Percentiles rank a stretch among this genome's conserved stretches.
Conservation (phyloP, 2,113 vertebrate genomes). For the Lepisosteus osseus region DNA sequence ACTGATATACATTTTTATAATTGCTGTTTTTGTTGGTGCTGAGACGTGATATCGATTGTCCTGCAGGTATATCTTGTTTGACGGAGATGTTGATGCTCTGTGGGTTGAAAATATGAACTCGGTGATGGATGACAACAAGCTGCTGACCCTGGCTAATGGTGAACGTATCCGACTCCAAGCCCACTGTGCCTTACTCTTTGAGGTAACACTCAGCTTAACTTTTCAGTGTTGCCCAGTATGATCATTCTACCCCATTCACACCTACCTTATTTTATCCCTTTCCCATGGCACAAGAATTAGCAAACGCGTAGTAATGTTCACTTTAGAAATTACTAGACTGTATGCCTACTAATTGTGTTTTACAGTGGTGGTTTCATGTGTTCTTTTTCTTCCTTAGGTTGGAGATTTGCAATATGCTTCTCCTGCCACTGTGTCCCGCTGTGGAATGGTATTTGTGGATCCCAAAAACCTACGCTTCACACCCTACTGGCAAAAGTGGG, state of each 20-base stretch:
- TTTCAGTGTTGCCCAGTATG: too few relatives aligned
- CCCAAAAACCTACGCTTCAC: slow-evolving; percentile 87
- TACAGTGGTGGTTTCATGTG: not conserved
- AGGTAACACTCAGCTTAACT: slow-evolving; percentile 52
- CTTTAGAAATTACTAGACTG: too few relatives aligned
- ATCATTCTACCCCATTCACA: too few relatives aligned
- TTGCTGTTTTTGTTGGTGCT: not conserved
- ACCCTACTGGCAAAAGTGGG: slow-evolving; percentile 91
- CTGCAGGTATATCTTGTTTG: slow-evolving; percentile 90
- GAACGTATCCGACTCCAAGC: slow-evolving; percentile 88
- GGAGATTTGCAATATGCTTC: slow-evolving; percentile 95
- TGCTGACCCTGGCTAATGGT: slow-evolving; percentile 91
- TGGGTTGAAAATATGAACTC: slow-evolving; percentile 99
- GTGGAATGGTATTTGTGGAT: slow-evolving; percentile 96
- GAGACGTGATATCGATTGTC: not conserved
- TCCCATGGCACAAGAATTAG: too few relatives aligned
- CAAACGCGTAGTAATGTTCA: too few relatives aligned
- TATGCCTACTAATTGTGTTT: not conserved
- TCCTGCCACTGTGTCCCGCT: slow-evolving; percentile 91
- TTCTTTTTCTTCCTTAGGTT: slow-evolving; percentile 65
- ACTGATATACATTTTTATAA: too few relatives aligned
- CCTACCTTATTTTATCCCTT: too few relatives aligned
- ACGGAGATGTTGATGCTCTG: slow-evolving; percentile 92
- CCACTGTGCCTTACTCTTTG: slow-evolving; percentile 91
- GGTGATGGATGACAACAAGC: slow-evolving; percentile 97